phyloP scores from a whole-genome alignment of 2,113 vertebrate species.

The Pteruthius melanotis region DNA sequence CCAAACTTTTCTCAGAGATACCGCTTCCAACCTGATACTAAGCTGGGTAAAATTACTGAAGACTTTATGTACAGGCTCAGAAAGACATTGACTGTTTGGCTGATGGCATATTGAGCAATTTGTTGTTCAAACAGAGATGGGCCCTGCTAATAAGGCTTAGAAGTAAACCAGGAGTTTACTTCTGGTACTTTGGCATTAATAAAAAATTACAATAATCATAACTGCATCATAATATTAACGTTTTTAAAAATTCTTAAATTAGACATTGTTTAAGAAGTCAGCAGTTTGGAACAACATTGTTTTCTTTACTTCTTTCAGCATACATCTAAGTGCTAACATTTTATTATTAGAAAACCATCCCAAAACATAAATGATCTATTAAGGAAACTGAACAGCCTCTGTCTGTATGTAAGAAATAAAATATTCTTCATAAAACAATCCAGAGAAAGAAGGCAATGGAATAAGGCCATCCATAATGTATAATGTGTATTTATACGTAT shows the following conservation, averaged over 20 bases:
- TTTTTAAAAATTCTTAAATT: not conserved
- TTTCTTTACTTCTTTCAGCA: not conserved
- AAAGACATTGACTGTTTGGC: not conserved
- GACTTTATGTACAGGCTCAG: not conserved
- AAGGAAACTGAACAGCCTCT: not conserved
- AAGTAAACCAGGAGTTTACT: not conserved
- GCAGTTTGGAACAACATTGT: not conserved
- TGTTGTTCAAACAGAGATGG: not conserved
- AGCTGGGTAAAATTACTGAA: not conserved
- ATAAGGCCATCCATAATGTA: not conserved
- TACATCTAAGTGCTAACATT: not conserved
- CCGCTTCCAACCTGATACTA: not conserved
- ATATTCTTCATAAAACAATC: not conserved
- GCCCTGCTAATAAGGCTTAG: not conserved
- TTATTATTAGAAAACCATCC: not conserved
- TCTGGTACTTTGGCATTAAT: not conserved
- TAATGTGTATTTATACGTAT: not conserved
- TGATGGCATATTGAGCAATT: not conserved
- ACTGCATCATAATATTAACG: not conserved
- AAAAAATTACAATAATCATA: not conserved
- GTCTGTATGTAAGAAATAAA: not conserved
- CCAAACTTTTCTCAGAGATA: not conserved
- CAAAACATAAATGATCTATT: not conserved
- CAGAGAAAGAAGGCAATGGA: not conserved
- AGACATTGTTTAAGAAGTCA: not conserved